Evolutionary conservation across 2,113 vertebrate genomes (phyloP).

Genomic region (Lepidiolamprologus cunningtoni): DNA sequence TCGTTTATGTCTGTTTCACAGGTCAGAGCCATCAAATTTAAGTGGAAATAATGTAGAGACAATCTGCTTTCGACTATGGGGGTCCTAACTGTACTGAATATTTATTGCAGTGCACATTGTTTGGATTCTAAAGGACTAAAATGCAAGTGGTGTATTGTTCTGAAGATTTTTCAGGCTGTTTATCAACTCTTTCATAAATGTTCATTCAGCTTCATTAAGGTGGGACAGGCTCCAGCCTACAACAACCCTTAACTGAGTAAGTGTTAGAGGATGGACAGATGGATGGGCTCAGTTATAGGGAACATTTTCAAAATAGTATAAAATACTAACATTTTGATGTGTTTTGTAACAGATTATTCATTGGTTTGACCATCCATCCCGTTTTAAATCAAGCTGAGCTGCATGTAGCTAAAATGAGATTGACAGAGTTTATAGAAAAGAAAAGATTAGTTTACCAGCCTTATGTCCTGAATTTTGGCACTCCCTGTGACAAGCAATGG

Average conservation of each 20-base stretch:
- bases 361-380: neutral
- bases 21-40: neutral
- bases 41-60: neutral
- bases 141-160: neutral
- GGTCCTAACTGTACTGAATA: neutral
- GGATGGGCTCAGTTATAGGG: neutral
- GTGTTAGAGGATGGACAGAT: neutral
- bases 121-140: neutral
- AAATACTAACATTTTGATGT: neutral
- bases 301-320: neutral
- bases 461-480: neutral
- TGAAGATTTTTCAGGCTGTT: neutral
- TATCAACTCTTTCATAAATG: neutral
- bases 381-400: neutral
- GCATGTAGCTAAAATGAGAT: neutral
- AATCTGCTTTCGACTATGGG: accelerated
- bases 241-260: neutral
- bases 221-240: neutral
- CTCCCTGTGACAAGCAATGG: neutral
- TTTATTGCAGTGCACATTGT: neutral
- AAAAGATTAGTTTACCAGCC: neutral
- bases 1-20: neutral
- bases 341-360: neutral
- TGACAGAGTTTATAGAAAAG: neutral
- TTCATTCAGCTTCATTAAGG: neutral